Evolutionary conservation across 1,140 invertebrate genomes (phyloP).

Genomic region (Drosophila serrata): DNA sequence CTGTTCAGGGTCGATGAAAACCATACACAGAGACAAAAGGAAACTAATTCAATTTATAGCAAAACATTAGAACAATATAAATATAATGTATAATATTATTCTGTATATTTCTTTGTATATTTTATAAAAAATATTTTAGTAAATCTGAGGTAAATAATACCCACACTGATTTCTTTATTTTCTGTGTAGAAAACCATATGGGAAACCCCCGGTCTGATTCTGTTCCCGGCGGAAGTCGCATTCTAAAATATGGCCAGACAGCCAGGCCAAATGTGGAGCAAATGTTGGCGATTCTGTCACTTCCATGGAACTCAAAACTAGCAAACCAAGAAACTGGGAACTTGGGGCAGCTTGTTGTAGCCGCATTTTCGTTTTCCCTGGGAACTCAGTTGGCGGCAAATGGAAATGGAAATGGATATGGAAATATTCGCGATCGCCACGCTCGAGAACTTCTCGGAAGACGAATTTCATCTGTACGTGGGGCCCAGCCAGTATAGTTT

Average conservation of each 20-base stretch:
- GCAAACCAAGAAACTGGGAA: constrained; percentile 20
- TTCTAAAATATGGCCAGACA: constrained; percentile 16
- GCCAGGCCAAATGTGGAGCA: constrained; percentile 70
- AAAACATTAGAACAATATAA: no score
- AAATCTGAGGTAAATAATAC: background rate
- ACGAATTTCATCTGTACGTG: constrained; percentile 57
- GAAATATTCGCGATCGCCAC: constrained; percentile 69
- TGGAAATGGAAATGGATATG: constrained; percentile 53
- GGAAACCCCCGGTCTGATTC: background rate
- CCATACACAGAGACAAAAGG: background rate
- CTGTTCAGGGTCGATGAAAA: constrained; percentile 19
- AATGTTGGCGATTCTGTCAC: constrained; percentile 38
- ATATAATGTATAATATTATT: no score
- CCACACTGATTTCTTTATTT: background rate
- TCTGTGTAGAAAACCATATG: constrained; percentile 15
- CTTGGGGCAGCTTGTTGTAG: constrained; percentile 38
- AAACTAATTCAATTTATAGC: background rate
- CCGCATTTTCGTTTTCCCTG: constrained; percentile 55
- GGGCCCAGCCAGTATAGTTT: constrained; percentile 42
- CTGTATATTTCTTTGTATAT: background rate
- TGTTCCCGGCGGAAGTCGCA: constrained; percentile 59
- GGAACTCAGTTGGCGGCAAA: constrained; percentile 70
- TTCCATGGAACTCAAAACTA: constrained; percentile 56
- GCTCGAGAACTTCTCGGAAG: constrained; percentile 66
- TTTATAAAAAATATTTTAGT: background rate